Evolutionary conservation across 2,888 invertebrate species (phyloP), one percentile per base, ranked within the genome.

Genomic region (Rhagium mordax): DNA sequence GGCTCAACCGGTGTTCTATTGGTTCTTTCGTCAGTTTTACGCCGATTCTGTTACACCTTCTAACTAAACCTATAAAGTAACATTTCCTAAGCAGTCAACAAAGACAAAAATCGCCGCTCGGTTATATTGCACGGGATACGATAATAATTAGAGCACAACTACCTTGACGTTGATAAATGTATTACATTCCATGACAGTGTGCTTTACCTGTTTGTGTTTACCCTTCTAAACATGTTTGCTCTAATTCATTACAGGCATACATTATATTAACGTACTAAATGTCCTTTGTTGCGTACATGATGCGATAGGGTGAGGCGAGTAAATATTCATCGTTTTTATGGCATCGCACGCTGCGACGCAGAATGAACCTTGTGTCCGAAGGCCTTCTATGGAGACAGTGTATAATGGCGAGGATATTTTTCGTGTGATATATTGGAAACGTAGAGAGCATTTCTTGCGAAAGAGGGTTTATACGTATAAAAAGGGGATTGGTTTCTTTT

Each of bases 81-180:
- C n/a, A 41, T 4, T 41, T 41, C 41, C n/a, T 41, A 13, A 10
- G 10, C 13, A 33, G 10, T 16, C 29, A 41, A 61, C 15, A 61
- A 61, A 61, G 18, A 61, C 41, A 47, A 18, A 53, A 20, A 33
- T 6, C n/a, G 8, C 20, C 6, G 53, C 15, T 6, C 20, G 41
- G 29, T 29, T 53, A 15, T 47, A 29, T 27, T 27, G 13, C 29
- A 49, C 68, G 59, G 68, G 68, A 68, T 59, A 68, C 68, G 27
- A 21, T 33, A 65, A 66, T 49, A 48, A 57, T 20, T 24, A 41
- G 59, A 68, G 68, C 68, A 68, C 57, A 59, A 68, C 68, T 24
- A 24, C 68, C 68, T 68, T 68, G 68, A 29, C 21, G 47, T 29
- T 48, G 68, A 57, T 68, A 57, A 41, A 68, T 59, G 59, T 59